Evolutionary conservation across 2,888 invertebrate genomes (phyloP).

Genomic region (Tetrapedia diversipes): DNA sequence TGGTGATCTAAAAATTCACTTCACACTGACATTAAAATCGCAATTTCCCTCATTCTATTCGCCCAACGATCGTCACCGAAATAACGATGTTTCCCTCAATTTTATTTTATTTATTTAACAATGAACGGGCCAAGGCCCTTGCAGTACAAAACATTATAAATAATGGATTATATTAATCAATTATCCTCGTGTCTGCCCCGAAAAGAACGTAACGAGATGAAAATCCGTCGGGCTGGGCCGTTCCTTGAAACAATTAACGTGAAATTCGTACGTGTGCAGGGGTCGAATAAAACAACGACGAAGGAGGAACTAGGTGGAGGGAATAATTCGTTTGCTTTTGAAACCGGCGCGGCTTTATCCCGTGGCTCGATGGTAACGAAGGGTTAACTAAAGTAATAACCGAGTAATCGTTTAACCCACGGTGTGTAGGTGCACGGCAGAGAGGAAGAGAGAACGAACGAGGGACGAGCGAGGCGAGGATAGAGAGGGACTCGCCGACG

Average conservation of each 20-base stretch:
- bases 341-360: conserved; percentile 37
- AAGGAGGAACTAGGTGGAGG: conserved; percentile 7
- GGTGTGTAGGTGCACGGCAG: neutral
- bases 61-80: no score
- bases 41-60: no score
- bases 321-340: conserved; percentile 58
- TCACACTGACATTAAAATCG: no score
- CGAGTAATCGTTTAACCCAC: conserved; percentile 47
- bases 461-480: neutral
- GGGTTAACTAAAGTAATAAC: conserved; percentile 49
- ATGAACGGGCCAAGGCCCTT: no score
- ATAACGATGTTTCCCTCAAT: neutral
- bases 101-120: no score
- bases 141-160: no score
- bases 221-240: neutral
- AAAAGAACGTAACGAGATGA: no score
- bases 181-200: no score
- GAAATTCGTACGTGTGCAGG: neutral
- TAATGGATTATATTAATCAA: no score
- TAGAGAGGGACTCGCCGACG: neutral
- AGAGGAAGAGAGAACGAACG: neutral
- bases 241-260: conserved; percentile 8
- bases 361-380: conserved; percentile 34
- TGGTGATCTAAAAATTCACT: no score
- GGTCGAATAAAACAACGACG: conserved; percentile 15